Evolutionary conservation across 2,888 invertebrate genomes (phyloP), one percentile per base, ranked within the genome.

Genomic region (Rhyacophila evoluta): DNA sequence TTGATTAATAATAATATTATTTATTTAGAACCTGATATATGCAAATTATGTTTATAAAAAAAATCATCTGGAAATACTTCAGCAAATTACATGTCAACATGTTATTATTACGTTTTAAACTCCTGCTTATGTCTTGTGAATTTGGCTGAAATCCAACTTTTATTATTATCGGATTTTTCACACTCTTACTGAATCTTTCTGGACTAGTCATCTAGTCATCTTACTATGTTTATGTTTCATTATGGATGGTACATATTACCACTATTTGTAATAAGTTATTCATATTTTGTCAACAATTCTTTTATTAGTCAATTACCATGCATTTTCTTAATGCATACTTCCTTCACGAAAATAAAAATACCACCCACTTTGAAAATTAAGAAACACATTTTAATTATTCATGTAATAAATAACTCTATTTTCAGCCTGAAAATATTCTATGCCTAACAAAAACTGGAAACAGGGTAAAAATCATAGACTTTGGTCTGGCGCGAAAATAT

Each of bases 391-490:
- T n/a, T n/a, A n/a, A n/a, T n/a, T n/a, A n/a, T n/a, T n/a, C n/a
- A n/a, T n/a, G n/a, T n/a, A n/a, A n/a, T n/a, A n/a, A n/a, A n/a
- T n/a, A n/a, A n/a, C n/a, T n/a, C n/a, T n/a, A n/a, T n/a, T 86
- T 87, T 75, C 91, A 98, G 95, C 99, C 99, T 8, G 99, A 99
- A 88, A 99, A 99, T 87, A 98, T 99, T 84, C 91, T 99, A 73
- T 99, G 99, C 85, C 91, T 99, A 27, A 97, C 98, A 79, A 95
- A 96, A 86, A 93, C 96, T 73, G 98, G 99, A n/a, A 99, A 99
- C 89, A 92, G 98, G 83, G 97, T 99, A 84, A 99, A 99, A 90
- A 96, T 99, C 84, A 99, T 99, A 84, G 99, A 99, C 88, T 99
- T 99, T 86, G 99, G 99, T 6, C 89, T 99, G 83, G 99, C 99